Conservation (phyloP, 1,140 invertebrate species). For the Caerostris darwini region DNA sequence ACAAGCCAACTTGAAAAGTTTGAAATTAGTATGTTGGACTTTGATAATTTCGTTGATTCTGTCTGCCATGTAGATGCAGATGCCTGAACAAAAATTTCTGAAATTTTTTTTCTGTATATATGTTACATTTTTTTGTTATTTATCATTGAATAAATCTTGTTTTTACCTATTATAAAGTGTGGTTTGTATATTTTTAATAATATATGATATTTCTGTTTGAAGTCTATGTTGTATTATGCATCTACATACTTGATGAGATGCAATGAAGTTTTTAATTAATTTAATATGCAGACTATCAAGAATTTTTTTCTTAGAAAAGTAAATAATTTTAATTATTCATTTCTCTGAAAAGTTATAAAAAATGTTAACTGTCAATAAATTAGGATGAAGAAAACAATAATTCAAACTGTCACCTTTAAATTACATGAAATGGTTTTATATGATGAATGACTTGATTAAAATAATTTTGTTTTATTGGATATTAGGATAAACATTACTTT, state of each 20-base stretch:
- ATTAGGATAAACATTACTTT: too few species aligned
- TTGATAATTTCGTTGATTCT: slow-evolving; percentile 84
- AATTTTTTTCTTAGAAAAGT: too few species aligned
- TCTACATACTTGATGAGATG: not conserved
- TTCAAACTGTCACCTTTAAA: too few species aligned
- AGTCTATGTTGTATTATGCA: not conserved
- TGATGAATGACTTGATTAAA: too few species aligned
- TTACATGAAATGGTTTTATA: too few species aligned
- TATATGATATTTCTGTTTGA: not conserved
- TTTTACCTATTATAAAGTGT: not conserved
- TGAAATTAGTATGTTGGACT: slow-evolving; percentile 88
- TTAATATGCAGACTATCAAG: too few species aligned
- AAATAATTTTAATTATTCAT: too few species aligned
- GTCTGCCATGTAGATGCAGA: slow-evolving; percentile 59
- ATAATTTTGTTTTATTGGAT: too few species aligned
- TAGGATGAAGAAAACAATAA: too few species aligned
- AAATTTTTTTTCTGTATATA: not conserved
- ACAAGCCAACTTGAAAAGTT: slow-evolving; percentile 88
- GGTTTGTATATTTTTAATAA: not conserved
- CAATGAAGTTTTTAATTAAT: not conserved
- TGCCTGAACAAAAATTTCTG: slow-evolving; percentile 25
- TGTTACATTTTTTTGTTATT: slow-evolving; percentile 20
- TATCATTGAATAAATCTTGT: not conserved
- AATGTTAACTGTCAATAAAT: too few species aligned
- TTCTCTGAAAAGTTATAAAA: too few species aligned